Evolutionary conservation across 2,888 invertebrate genomes (phyloP).

Genomic region (Lampropteryx suffumata): DNA sequence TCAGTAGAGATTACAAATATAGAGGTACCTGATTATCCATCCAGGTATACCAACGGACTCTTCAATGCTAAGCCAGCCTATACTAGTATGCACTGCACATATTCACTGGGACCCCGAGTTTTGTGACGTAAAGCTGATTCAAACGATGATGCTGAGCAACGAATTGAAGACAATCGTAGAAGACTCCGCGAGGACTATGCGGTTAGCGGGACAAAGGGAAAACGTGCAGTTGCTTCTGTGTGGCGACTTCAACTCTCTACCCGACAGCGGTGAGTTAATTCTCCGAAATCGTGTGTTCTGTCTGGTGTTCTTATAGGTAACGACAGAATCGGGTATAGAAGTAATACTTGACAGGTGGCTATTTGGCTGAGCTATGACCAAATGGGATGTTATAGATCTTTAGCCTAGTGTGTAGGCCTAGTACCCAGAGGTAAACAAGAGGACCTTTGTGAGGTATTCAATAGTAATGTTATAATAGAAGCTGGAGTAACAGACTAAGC

Average conservation of each 20-base stretch:
- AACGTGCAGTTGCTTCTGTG: constrained; percentile 96
- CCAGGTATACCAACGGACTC: constrained; percentile 89
- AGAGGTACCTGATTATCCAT: too few species aligned
- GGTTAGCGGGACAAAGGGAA: constrained; percentile 87
- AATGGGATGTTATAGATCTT: too few species aligned
- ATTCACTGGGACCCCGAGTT: constrained; percentile 99
- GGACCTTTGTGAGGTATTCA: too few species aligned
- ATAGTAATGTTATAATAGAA: too few species aligned
- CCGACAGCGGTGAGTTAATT: constrained; percentile 90
- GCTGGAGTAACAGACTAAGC: too few species aligned
- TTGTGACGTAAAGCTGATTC: constrained; percentile 99
- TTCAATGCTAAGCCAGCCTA: constrained; percentile 90
- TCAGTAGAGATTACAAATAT: too few species aligned
- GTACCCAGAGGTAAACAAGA: too few species aligned
- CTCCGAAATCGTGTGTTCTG: too few species aligned
- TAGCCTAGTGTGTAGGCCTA: too few species aligned
- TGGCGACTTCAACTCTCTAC: constrained; percentile 99
- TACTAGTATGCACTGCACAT: constrained; percentile 98
- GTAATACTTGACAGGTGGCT: too few species aligned
- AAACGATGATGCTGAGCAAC: constrained; percentile 99
- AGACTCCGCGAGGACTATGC: constrained; percentile 91
- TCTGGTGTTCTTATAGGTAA: not conserved
- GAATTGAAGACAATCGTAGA: constrained; percentile 95
- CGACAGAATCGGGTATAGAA: too few species aligned
- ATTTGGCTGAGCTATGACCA: too few species aligned